phyloP scores from a whole-genome alignment of 2,888 invertebrate species.

The Chirona hameri region DNA sequence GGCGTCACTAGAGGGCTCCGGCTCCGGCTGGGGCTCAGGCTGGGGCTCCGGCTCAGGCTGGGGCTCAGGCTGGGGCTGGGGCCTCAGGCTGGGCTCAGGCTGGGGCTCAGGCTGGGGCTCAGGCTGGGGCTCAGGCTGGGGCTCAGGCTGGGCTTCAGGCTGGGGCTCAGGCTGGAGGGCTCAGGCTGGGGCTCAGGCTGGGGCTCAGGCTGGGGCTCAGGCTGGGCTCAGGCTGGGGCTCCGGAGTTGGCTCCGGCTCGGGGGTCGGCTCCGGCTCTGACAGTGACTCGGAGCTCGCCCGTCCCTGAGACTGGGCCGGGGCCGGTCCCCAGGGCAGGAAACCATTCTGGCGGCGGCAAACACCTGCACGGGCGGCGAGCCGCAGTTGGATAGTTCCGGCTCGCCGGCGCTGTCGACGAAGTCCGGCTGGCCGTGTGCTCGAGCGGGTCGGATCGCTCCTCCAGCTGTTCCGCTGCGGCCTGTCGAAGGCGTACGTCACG shows the following conservation, averaged over 20 bases:
- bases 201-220: not conserved
- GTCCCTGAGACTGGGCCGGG: not conserved
- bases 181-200: not conserved
- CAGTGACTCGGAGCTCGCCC: not conserved
- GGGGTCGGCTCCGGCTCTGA: not conserved
- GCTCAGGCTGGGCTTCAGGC: not conserved
- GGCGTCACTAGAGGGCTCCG: not conserved
- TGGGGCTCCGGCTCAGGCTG: not conserved
- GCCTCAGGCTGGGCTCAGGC: not conserved
- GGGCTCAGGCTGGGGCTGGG: not conserved
- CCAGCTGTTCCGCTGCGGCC: slow-evolving; percentile 5
- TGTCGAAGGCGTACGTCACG: slow-evolving; percentile 13
- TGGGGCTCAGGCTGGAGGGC: not conserved
- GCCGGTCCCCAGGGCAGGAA: not conserved
- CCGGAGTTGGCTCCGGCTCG: not conserved
- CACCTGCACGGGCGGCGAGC: not conserved
- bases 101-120: not conserved
- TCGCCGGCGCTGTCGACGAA: not conserved
- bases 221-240: not conserved
- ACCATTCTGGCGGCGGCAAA: not conserved
- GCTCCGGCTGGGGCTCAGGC: not conserved
- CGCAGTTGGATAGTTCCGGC: not conserved
- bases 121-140: not conserved
- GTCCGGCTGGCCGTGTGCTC: slow-evolving; percentile 40
- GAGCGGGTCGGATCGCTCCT: not conserved